Conservation (phyloP, 2,888 invertebrate genomes). For the Proisotoma minuta region DNA sequence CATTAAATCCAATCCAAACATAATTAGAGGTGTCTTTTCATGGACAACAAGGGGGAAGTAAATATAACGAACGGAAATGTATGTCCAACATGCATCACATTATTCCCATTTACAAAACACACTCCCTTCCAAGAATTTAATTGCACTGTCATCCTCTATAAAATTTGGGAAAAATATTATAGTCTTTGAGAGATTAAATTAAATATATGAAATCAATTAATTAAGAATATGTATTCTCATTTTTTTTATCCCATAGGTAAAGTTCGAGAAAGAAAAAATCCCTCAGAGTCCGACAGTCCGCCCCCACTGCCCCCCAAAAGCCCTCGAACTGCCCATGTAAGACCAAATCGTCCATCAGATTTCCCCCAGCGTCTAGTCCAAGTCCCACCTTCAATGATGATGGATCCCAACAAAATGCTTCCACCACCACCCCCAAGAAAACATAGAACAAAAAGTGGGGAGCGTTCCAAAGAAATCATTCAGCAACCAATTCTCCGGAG, state of each 20-base stretch:
- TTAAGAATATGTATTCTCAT: neutral
- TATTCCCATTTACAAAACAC: no score
- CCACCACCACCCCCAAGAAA: conserved; percentile 22
- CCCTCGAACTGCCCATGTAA: conserved; percentile 43
- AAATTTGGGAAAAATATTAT: no score
- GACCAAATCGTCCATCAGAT: conserved; percentile 43
- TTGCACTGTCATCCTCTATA: no score
- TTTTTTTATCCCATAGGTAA: neutral
- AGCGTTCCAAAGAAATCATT: conserved; percentile 18
- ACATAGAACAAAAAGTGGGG: conserved; percentile 8
- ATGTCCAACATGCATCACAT: no score
- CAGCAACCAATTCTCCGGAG: conserved; percentile 1
- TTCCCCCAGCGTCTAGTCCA: conserved; percentile 41
- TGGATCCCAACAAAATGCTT: conserved; percentile 4
- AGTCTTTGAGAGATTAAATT: no score
- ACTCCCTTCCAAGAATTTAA: no score
- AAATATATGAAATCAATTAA: neutral
- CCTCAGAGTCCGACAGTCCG: conserved; percentile 37
- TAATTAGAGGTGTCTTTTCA: no score
- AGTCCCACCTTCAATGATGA: conserved; percentile 53
- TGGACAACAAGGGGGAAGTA: no score
- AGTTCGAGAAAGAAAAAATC: neutral
- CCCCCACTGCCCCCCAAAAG: conserved; percentile 48
- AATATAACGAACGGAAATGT: no score
- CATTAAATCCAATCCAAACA: no score